Evolutionary conservation across 1,140 invertebrate genomes (phyloP), one percentile per base, ranked within the genome.

Genomic region (Oryctes rhinoceros): DNA sequence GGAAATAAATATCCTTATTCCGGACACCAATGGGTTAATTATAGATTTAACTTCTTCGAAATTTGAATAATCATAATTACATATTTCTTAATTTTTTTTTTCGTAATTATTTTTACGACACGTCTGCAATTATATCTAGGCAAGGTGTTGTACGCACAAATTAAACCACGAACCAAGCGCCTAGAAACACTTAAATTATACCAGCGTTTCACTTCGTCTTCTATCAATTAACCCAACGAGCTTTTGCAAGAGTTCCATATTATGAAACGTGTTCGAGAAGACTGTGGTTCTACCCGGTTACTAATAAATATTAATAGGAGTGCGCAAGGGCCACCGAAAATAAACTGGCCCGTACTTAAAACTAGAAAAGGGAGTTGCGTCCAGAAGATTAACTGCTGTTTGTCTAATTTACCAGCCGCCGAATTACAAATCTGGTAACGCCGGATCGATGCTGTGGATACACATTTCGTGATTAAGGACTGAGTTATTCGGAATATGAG

Each of bases 331-430:
- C n/a, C n/a, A 18, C 53, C 18, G 53, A 6, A 18, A 18, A 59
- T 59, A 18, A 59, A 18, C 53, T 59, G 18, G 39, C 18, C 15
- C 15, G n/a, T 59, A 59, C 5, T n/a, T 59, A 59, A 59, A 59
- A 59, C 53, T 59, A 59, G 53, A 59, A 59, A 59, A 59, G 53
- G 53, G 53, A 13, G 53, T 59, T 59, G 11, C 53, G 6, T n/a
- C 18, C 6, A 6, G 53, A 59, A 59, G 53, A 59, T 59, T 59
- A 59, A 59, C 53, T 59, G 53, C 53, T 59, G 53, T 59, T 59
- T 59, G 53, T 15, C 18, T 59, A 59, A 59, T 59, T 59, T 59
- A 59, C 53, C n/a, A 59, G 53, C 53, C n/a, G 53, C 18, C 1
- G 53, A 59, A 59, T 59, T 59, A 59, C 53, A 59, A n/a, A 20